Evolutionary conservation across 1,140 invertebrate species (phyloP).

Genomic region (Drosophila nebulosa): DNA sequence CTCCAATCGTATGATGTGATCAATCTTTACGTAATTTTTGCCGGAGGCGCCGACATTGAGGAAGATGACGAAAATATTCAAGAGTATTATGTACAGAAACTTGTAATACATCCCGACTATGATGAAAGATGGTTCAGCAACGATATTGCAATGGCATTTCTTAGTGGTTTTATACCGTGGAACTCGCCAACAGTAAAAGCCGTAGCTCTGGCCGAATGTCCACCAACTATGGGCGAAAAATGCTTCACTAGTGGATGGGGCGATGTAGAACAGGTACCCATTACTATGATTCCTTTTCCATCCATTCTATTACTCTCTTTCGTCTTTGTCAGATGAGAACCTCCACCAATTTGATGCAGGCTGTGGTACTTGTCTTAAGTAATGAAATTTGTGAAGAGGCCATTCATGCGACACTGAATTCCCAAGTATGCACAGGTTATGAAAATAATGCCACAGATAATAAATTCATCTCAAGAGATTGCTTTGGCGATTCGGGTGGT

Average conservation of each 20-base stretch:
- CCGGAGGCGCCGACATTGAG: constrained; percentile 38
- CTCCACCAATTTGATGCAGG: too few relatives aligned
- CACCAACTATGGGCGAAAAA: not conserved
- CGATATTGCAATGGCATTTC: constrained; percentile 55
- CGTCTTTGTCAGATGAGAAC: too few relatives aligned
- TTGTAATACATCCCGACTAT: constrained; percentile 35
- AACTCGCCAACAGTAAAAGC: constrained; percentile 17
- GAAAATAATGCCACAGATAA: not conserved
- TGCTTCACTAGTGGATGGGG: constrained; percentile 64
- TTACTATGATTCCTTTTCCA: too few relatives aligned
- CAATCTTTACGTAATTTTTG: constrained; percentile 49
- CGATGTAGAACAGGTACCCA: too few relatives aligned
- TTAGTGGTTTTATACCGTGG: constrained; percentile 62
- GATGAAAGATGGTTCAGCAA: constrained; percentile 24
- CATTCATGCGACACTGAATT: too few relatives aligned
- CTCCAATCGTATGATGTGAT: too few relatives aligned
- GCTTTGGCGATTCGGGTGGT: not conserved
- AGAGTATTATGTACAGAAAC: constrained; percentile 49
- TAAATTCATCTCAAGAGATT: too few relatives aligned
- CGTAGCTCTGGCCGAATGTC: constrained; percentile 16
- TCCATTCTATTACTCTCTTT: too few relatives aligned
- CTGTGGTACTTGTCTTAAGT: too few relatives aligned
- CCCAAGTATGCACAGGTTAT: not conserved
- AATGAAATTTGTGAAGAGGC: too few relatives aligned
- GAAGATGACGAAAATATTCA: constrained; percentile 20